Base-by-base conservation (phyloP, 2,797 vertebrate genomes). In the Brotula barbata region DNA sequence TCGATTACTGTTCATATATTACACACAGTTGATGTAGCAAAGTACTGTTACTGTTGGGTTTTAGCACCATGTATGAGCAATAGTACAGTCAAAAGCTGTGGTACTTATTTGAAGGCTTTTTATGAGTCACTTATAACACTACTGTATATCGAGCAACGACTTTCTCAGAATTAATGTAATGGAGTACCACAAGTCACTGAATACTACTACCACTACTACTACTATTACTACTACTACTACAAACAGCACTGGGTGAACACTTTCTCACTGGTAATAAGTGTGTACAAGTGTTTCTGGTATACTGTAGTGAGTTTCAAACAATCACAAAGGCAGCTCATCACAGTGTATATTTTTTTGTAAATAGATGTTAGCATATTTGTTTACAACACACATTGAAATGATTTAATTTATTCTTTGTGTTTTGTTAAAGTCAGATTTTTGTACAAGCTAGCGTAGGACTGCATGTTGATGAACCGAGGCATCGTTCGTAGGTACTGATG, bases 401-500 rank as follows among this genome's bases (percentile, higher is more conserved):
- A 82, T 90, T 90, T 91, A 89, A 90, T 88, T 91, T 92, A 92
- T 92, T 90, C 66, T 87, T 84, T 82, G 70, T 83, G 76, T 87
- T 89, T 87, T 78, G 74, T 82, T 82, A 73, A 73, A 53, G 46
- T 63, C 55, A 1, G 64, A 52, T 77, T 83, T 85, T 87, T 87
- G 81, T 87, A 88, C 60, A 59, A 85, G 84, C 84, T 86, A 86
- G 81, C 85, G 85, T 89, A 82, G 80, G 78, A 83, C 78, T 89
- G 90, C 89, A 92, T 91, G 90, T 88, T 66, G 77, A 80, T 78
- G 74, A 83, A 76, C 44, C 3, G 65, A 85, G 75, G 75, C 41
- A 13, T 86, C 73, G 23, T 77, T 63, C 51, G 16, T 74, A 71
- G 73, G 64, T 65, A 23, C 75, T 33, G 78, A 50, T 53, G 71